Base-by-base conservation (phyloP, 2,113 vertebrate genomes). In the Pipa parva region DNA sequence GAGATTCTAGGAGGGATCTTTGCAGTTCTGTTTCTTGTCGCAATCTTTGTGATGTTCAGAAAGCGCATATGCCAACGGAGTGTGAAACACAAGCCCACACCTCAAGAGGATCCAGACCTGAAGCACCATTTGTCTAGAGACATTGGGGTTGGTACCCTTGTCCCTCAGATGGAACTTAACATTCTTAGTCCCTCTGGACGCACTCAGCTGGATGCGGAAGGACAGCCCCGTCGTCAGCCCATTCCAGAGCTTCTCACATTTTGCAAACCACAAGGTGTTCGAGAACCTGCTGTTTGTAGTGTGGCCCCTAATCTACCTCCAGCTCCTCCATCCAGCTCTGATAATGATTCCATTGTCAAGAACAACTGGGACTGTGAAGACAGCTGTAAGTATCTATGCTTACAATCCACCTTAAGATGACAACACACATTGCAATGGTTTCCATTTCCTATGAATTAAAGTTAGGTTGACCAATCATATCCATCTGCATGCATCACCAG, bases 241-340 rank as follows among this genome's bases (percentile, higher is more conserved):
- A 37, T 57, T 78, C 81, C 84, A 0, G 82, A 87, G 1, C 82
- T 90, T 0, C 36, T 83, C 66, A 87, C 86, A 37, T 89, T 90
- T 54, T 81, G 82, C 22, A 84, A 84, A 0, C 75, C 74, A 26
- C 83, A 81, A 0, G 92, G 85, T 76, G 78, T 81, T 1, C 84
- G 88, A 24, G 83, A 90, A 45, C 92, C 91, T 0, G 87, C 93
- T 0, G 91, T 99, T 69, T 99, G 97, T 85, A 97, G 94, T 0
- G 97, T 99, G 65, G 94, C 95, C 11, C 97, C 97, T 18, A 91
- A 97, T 75, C 87, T 97, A 26, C 97, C 95, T 0, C 78, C 85
- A 0, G 72, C 77, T 0, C 79, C 81, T 0, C 88, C 88, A 0
- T 90, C 93, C 70, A 90, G 80, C 76, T 89, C 91, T 0, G 93